These are phyloP conservation scores for Sinelater perroti DNA, from an alignment of 2,888 invertebrate genomes.

Conservation along the genomic window DNA sequence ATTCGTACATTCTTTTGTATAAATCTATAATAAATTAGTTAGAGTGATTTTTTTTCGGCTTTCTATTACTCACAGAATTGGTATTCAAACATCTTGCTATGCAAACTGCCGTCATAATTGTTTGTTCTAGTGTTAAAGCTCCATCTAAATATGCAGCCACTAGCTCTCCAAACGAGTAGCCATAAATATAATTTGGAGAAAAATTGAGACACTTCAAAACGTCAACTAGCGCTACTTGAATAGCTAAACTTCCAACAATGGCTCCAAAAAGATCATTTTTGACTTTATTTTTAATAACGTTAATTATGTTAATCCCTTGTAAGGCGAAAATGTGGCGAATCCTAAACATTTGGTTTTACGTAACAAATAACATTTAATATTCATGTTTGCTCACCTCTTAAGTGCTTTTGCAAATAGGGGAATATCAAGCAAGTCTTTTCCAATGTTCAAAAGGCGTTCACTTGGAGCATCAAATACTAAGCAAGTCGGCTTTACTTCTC, in stretches of 20 bases:
- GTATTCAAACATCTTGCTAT: not conserved
- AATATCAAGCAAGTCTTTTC: constrained; percentile 44
- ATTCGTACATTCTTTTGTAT: not conserved
- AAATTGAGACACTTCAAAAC: constrained; percentile 62
- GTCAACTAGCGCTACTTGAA: constrained; percentile 64
- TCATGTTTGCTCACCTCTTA: constrained; percentile 57
- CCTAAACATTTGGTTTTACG: no score
- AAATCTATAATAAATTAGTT: not conserved
- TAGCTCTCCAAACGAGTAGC: constrained; percentile 90
- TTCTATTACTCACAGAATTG: no score
- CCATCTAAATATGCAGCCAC: constrained; percentile 93
- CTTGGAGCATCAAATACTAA: not conserved
- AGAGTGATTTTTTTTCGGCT: no score
- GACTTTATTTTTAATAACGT: not conserved
- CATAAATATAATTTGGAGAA: constrained; percentile 45
- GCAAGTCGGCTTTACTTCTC: not conserved
- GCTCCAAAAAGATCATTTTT: not conserved
- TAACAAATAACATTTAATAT: constrained; percentile 10
- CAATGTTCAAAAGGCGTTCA: not conserved
- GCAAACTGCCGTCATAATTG: constrained; percentile 48
- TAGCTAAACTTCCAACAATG: constrained; percentile 58
- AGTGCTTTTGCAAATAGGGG: constrained; percentile 74
- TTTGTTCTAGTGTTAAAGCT: constrained; percentile 82
- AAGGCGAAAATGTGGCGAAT: constrained; percentile 19
- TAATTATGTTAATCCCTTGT: constrained; percentile 21